Conservation (phyloP, 2,888 invertebrate genomes). For the Drosophila parthenogenetica region DNA sequence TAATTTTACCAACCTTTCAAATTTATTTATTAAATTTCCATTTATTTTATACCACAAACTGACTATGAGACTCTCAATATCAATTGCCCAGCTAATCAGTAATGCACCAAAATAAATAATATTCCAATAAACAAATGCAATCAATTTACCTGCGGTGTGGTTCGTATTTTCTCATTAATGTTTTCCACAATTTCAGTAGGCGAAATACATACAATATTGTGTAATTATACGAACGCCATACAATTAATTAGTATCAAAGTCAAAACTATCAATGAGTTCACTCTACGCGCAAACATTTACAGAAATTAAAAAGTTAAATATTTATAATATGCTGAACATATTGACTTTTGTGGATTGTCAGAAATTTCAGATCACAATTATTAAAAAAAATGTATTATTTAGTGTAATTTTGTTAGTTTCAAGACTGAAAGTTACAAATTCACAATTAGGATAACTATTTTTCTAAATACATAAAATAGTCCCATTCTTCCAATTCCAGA, state of each 20-base stretch:
- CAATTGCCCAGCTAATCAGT: not conserved
- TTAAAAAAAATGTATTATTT: no score
- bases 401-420: no score
- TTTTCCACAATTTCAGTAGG: not conserved
- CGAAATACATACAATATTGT: slow-evolving; percentile 1
- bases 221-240: not conserved
- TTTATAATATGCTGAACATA: no score
- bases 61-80: not conserved
- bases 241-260: slow-evolving; percentile 1
- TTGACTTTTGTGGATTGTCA: no score
- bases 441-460: no score
- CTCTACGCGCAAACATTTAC: not conserved
- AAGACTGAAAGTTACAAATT: no score
- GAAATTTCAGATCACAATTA: no score
- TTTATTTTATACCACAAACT: not conserved
- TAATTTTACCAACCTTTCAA: not conserved
- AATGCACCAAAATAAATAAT: not conserved
- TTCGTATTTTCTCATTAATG: no score
- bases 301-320: not conserved
- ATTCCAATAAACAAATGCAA: not conserved
- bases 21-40: not conserved
- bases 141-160: slow-evolving; percentile 4
- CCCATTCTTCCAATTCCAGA: no score
- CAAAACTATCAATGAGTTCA: not conserved
- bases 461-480: no score